Conservation (phyloP, 1,140 invertebrate genomes). For the Musca vetustissima region DNA sequence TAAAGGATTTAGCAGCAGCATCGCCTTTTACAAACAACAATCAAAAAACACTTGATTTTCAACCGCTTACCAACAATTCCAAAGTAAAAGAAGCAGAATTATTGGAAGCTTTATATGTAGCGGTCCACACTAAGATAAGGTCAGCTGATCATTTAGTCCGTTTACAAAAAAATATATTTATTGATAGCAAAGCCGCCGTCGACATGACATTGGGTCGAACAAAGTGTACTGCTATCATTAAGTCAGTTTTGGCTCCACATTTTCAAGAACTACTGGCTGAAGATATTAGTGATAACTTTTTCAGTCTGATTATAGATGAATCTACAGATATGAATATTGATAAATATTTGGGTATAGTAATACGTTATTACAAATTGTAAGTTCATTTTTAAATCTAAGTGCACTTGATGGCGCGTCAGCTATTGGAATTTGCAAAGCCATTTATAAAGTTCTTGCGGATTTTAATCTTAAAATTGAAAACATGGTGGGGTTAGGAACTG, state of each 20-base stretch:
- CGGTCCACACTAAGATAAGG: not conserved
- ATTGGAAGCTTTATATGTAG: not conserved
- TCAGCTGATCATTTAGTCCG: not conserved
- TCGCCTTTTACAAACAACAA: not conserved
- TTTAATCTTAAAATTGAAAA: slow-evolving; percentile 3
- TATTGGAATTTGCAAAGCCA: too few species aligned
- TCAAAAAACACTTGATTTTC: not conserved
- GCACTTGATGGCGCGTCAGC: too few species aligned
- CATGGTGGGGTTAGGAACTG: slow-evolving; percentile 6
- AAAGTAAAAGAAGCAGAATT: not conserved
- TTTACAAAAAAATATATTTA: not conserved
- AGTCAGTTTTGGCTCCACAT: not conserved
- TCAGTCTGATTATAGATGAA: not conserved
- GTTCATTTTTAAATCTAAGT: too few species aligned
- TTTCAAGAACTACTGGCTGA: not conserved
- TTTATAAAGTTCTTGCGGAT: too few species aligned
- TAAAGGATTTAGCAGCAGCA: not conserved
- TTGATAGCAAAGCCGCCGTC: not conserved
- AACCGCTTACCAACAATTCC: too few species aligned
- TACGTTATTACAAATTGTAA: not conserved
- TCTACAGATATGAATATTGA: not conserved
- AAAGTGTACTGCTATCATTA: not conserved
- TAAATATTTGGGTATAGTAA: not conserved
- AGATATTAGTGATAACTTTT: not conserved
- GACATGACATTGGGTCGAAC: not conserved